Conservation (phyloP, 2,888 invertebrate genomes). For the Drosophila nr. fundita region DNA sequence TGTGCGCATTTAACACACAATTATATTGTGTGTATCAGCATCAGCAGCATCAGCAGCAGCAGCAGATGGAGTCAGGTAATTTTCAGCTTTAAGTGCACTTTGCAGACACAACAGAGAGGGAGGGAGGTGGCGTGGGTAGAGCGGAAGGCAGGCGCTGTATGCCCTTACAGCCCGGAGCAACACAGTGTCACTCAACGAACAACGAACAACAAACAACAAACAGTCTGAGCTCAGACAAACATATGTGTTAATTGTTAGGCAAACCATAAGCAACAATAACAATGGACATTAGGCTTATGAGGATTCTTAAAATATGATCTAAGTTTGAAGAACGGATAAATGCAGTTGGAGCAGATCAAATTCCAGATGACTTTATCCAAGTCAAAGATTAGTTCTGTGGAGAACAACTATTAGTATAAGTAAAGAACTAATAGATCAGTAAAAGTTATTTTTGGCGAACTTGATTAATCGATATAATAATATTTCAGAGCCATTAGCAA, state of each 20-base stretch:
- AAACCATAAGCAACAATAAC: conserved; percentile 24
- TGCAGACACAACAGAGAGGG: conserved; percentile 5
- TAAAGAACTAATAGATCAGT: neutral
- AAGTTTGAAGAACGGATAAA: neutral
- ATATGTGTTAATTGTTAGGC: conserved; percentile 56
- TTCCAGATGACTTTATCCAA: neutral
- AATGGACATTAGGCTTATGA: conserved; percentile 19
- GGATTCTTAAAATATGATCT: conserved; percentile 3
- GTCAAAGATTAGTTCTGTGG: neutral
- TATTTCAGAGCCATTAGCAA: neutral
- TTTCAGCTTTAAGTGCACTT: conserved; percentile 65
- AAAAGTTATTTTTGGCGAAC: neutral
- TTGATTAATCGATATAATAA: neutral
- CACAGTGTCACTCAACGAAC: conserved; percentile 43
- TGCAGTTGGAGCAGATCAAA: neutral
- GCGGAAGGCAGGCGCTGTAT: conserved; percentile 8
- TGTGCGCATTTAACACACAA: conserved; percentile 66
- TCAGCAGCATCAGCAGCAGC: conserved; percentile 4
- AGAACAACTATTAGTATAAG: neutral
- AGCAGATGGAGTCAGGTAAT: conserved; percentile 66
- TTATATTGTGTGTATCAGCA: conserved; percentile 49
- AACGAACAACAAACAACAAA: conserved; percentile 20
- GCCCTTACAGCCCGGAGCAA: conserved; percentile 27
- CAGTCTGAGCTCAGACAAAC: conserved; percentile 37
- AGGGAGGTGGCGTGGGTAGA: neutral